phyloP scores from a whole-genome alignment of 37 sponge, comb jelly and placozoan species.

The Eunapius fragilis region DNA sequence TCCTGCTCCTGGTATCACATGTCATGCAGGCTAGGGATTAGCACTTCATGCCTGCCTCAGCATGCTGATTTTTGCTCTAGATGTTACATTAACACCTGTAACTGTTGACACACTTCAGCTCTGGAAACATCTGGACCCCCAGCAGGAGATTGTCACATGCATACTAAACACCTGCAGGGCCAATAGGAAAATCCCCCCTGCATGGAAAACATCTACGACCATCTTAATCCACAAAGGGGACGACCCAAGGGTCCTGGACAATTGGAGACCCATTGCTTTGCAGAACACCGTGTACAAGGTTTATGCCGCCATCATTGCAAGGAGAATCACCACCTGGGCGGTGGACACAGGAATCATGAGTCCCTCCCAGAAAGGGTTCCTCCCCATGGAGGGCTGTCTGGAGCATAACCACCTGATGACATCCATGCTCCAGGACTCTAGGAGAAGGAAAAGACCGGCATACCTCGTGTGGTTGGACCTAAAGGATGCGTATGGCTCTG shows the following conservation, averaged over 20 bases:
- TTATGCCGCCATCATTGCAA: conserved; percentile 42
- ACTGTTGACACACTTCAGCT: too few species aligned
- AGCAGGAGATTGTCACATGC: neutral
- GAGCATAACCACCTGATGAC: conserved; percentile 35
- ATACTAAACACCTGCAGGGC: conserved; percentile 22
- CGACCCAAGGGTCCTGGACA: neutral
- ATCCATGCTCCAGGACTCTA: conserved; percentile 12
- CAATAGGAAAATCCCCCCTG: neutral
- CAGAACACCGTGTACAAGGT: conserved; percentile 56
- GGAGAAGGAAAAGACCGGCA: conserved; percentile 7
- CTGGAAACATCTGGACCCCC: conserved; percentile 3
- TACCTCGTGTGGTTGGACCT: conserved; percentile 42
- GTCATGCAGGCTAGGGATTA: too few species aligned
- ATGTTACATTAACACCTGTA: too few species aligned
- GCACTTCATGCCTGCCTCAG: too few species aligned
- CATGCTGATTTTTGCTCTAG: too few species aligned
- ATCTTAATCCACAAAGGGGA: conserved; percentile 57
- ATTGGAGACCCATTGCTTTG: conserved; percentile 60
- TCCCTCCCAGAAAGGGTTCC: conserved; percentile 40
- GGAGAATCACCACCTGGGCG: conserved; percentile 25
- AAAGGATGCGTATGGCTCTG: conserved; percentile 46
- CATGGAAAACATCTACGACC: conserved; percentile 46
- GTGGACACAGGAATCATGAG: neutral
- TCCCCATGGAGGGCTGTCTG: conserved; percentile 39
- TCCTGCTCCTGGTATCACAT: too few species aligned